These are phyloP conservation scores for Protaetia brevitarsis DNA, from an alignment of 1,140 invertebrate species.

Conservation along the genomic window DNA sequence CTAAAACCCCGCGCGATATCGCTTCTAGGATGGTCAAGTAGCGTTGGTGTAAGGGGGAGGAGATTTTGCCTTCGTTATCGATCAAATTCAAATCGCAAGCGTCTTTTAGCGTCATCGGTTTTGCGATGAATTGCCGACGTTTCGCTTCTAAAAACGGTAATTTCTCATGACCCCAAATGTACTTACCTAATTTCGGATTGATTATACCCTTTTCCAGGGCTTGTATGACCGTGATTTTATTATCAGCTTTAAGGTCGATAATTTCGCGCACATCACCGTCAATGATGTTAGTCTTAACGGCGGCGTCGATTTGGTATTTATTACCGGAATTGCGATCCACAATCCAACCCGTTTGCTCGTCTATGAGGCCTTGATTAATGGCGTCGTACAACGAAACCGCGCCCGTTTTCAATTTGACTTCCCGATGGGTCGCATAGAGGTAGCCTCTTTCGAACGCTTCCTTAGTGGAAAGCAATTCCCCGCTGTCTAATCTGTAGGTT, in stretches of 20 bases:
- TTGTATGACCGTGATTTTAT: conserved; percentile 75
- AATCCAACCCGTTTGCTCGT: conserved; percentile 71
- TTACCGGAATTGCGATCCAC: conserved; percentile 80
- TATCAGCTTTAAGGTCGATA: conserved; percentile 72
- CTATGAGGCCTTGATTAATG: conserved; percentile 76
- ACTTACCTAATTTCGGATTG: conserved; percentile 74
- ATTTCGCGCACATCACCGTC: conserved; percentile 75
- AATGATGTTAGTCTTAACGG: conserved; percentile 72
- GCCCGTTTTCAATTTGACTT: conserved; percentile 68
- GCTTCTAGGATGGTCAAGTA: conserved; percentile 80
- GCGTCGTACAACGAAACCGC: conserved; percentile 77
- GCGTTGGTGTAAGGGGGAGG: conserved; percentile 72
- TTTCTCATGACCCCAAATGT: conserved; percentile 76
- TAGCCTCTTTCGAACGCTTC: conserved; percentile 75
- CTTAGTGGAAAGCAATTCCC: conserved; percentile 69
- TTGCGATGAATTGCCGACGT: conserved; percentile 73
- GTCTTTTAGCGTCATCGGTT: conserved; percentile 88
- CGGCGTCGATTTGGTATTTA: conserved; percentile 74
- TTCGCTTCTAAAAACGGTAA: conserved; percentile 77
- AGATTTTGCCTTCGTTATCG: conserved; percentile 73
- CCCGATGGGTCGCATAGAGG: conserved; percentile 67
- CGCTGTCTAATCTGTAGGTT: conserved; percentile 62
- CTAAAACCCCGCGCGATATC: conserved; percentile 79
- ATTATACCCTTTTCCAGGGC: conserved; percentile 75
- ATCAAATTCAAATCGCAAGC: conserved; percentile 77